Evolutionary conservation across 1,140 invertebrate genomes (phyloP).

Genomic region (Drosophila quadrilineata): DNA sequence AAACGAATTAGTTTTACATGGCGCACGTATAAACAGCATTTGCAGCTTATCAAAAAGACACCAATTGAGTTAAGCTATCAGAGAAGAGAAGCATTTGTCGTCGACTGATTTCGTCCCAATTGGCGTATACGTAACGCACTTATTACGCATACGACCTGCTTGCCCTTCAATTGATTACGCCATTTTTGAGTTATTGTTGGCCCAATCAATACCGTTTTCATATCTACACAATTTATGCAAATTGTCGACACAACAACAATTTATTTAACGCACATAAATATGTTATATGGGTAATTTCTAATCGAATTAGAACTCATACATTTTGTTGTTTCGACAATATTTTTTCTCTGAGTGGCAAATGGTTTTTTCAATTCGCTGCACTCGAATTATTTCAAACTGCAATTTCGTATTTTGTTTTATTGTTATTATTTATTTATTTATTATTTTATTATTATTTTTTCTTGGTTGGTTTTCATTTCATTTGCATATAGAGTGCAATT

Average conservation of each 20-base stretch:
- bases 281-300: no score
- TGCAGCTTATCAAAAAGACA: conserved; percentile 45
- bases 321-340: not conserved
- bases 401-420: not conserved
- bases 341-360: not conserved
- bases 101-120: conserved; percentile 21
- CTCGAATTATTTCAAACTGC: not conserved
- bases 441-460: not conserved
- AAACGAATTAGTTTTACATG: conserved; percentile 48
- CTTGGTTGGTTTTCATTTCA: not conserved
- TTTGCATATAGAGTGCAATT: conserved; percentile 1
- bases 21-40: conserved; percentile 46
- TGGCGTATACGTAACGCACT: conserved; percentile 50
- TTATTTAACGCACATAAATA: conserved; percentile 11
- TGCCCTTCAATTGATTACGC: conserved; percentile 31
- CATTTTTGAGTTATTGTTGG: conserved; percentile 25
- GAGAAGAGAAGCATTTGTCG: conserved; percentile 19
- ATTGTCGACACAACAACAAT: conserved; percentile 13
- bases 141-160: conserved; percentile 51
- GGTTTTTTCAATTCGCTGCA: not conserved
- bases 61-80: conserved; percentile 61
- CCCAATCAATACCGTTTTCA: conserved; percentile 24
- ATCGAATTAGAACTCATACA: conserved; percentile 1
- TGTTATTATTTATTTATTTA: not conserved
- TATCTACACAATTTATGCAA: conserved; percentile 16